Conservation (phyloP, 2,888 invertebrate species). For the Apocheima hispidaria region DNA sequence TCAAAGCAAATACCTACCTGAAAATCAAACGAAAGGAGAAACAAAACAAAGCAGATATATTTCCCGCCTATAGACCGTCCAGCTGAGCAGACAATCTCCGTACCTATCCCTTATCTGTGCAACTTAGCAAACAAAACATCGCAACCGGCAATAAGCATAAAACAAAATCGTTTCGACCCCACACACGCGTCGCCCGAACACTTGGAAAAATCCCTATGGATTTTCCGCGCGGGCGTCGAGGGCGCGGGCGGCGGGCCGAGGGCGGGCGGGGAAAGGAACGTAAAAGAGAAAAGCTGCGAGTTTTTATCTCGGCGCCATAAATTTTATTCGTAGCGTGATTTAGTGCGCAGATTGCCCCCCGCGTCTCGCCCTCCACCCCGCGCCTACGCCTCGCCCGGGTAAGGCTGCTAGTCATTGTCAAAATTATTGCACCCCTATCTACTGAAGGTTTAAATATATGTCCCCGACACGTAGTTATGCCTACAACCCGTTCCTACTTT, state of each 20-base stretch:
- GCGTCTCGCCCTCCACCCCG: constrained; percentile 68
- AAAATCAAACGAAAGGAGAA: constrained; percentile 36
- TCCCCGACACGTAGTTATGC: constrained; percentile 81
- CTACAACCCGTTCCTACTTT: constrained; percentile 75
- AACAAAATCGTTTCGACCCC: constrained; percentile 85
- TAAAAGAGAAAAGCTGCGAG: constrained; percentile 88
- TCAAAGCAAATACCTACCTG: constrained; percentile 46
- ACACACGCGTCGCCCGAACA: constrained; percentile 84
- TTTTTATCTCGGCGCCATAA: constrained; percentile 88
- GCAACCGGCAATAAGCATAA: constrained; percentile 84
- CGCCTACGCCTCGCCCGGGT: constrained; percentile 83
- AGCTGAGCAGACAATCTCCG: constrained; percentile 72
- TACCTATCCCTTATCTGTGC: constrained; percentile 79
- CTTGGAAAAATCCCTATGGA: constrained; percentile 86
- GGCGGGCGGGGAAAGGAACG: constrained; percentile 78
- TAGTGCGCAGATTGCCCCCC: constrained; percentile 87
- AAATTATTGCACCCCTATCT: constrained; percentile 87
- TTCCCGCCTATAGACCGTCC: constrained; percentile 56
- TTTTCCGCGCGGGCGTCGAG: constrained; percentile 73
- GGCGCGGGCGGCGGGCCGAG: constrained; percentile 43
- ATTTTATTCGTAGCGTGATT: constrained; percentile 88
- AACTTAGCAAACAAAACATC: constrained; percentile 84
- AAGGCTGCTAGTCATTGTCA: constrained; percentile 86
- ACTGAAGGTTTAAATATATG: constrained; percentile 86
- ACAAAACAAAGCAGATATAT: constrained; percentile 50